These are phyloP conservation scores for Bombylius major DNA, from an alignment of 2,888 invertebrate species.

Conservation along the genomic window DNA sequence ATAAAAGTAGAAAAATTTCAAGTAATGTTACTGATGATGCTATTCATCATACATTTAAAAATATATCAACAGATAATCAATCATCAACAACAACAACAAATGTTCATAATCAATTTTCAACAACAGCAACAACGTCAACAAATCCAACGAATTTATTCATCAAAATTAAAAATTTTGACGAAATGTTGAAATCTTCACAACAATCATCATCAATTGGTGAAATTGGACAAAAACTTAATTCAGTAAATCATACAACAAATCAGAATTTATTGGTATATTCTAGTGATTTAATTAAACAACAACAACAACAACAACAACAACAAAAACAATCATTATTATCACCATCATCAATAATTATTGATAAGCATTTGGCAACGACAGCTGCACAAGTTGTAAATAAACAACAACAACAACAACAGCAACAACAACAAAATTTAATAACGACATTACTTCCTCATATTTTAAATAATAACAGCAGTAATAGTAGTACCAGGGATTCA, in stretches of 20 bases:
- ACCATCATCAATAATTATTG: neutral
- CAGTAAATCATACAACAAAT: no score
- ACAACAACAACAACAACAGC: neutral
- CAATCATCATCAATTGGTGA: neutral
- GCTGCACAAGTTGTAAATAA: neutral
- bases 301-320: neutral
- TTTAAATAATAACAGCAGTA: constrained; percentile 9
- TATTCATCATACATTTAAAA: neutral
- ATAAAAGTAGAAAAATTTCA: neutral
- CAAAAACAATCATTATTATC: neutral
- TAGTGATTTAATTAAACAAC: neutral
- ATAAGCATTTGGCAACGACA: neutral
- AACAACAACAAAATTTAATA: neutral
- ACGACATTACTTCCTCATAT: constrained; percentile 10
- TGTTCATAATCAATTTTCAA: no score
- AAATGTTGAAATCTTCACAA: constrained; percentile 9
- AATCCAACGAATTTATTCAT: neutral
- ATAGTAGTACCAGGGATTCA: neutral
- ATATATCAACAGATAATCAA: neutral
- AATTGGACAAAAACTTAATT: neutral
- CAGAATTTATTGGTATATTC: no score
- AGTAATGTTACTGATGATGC: neutral
- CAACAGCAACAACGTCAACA: neutral
- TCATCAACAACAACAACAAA: no score
- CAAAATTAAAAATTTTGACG: constrained; percentile 5